These are phyloP conservation scores for Chloroceryle aenea DNA, from an alignment of 2,113 vertebrate species.

Conservation along the genomic window DNA sequence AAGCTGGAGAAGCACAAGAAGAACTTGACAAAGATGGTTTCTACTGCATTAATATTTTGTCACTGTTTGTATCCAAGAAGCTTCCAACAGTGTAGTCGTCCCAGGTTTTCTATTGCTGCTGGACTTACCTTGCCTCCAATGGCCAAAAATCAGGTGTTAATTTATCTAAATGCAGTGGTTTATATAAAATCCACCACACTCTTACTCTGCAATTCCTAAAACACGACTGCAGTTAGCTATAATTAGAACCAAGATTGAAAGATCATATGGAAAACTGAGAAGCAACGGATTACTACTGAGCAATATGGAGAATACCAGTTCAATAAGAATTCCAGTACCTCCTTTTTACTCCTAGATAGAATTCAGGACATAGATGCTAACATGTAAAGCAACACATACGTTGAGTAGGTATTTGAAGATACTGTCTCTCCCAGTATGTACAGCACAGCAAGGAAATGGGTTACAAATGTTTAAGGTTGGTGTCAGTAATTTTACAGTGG, in stretches of 20 bases:
- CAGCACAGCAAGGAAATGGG: background rate
- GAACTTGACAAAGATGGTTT: background rate
- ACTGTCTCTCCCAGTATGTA: background rate
- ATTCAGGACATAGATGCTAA: background rate
- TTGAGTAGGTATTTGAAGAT: background rate
- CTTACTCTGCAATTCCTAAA: background rate
- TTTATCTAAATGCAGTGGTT: background rate
- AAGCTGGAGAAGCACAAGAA: background rate
- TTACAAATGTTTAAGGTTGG: background rate
- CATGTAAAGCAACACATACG: background rate
- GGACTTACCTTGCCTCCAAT: background rate
- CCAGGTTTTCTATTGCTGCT: background rate
- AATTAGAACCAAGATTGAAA: background rate
- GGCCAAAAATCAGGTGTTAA: background rate
- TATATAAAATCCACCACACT: background rate
- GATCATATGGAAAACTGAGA: background rate
- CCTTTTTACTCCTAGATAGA: background rate
- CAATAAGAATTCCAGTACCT: background rate
- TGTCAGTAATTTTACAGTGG: background rate
- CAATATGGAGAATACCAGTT: background rate
- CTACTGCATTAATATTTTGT: background rate
- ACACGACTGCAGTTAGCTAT: background rate
- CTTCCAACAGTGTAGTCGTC: background rate
- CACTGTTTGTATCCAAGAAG: background rate
- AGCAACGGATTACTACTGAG: background rate